phyloP scores from a whole-genome alignment of 2,888 invertebrate genomes.

The Drosophila neoperkinsi region DNA sequence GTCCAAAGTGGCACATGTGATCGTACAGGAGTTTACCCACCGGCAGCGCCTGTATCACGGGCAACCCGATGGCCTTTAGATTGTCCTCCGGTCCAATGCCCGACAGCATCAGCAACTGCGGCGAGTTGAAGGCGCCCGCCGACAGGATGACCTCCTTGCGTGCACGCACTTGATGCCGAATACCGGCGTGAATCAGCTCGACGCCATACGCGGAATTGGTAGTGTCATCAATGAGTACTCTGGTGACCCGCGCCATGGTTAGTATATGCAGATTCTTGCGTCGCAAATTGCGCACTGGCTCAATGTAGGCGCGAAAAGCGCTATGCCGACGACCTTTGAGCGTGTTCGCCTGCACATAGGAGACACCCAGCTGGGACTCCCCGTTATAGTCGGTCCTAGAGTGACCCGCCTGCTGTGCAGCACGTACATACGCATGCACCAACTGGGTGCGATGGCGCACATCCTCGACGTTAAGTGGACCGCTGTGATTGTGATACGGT shows the following conservation, averaged over 20 bases:
- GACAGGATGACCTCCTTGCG: constrained; percentile 93
- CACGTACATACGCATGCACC: constrained; percentile 87
- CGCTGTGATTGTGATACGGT: constrained; percentile 87
- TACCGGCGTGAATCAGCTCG: constrained; percentile 87
- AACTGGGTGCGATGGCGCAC: constrained; percentile 86
- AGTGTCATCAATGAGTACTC: constrained; percentile 88
- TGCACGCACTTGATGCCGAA: constrained; percentile 86
- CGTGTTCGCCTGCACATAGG: constrained; percentile 88
- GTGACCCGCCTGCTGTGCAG: constrained; percentile 89
- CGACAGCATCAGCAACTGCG: constrained; percentile 95
- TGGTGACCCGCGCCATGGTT: constrained; percentile 88
- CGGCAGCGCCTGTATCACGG: constrained; percentile 88
- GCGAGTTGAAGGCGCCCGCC: constrained; percentile 94
- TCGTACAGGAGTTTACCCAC: constrained; percentile 89
- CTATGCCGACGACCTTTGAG: constrained; percentile 88
- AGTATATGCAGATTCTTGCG: constrained; percentile 89
- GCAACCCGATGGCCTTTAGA: constrained; percentile 86
- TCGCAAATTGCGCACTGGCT: constrained; percentile 85
- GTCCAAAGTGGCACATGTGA: constrained; percentile 85
- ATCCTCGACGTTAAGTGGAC: constrained; percentile 88
- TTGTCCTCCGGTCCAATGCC: constrained; percentile 88
- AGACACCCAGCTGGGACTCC: constrained; percentile 88
- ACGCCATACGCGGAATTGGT: constrained; percentile 90
- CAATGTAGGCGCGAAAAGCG: constrained; percentile 88
- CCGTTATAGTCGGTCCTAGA: constrained; percentile 90